Evolutionary conservation across 2,113 vertebrate species (phyloP), one percentile per base, ranked within the genome.

Genomic region (Isichthys henryi): DNA sequence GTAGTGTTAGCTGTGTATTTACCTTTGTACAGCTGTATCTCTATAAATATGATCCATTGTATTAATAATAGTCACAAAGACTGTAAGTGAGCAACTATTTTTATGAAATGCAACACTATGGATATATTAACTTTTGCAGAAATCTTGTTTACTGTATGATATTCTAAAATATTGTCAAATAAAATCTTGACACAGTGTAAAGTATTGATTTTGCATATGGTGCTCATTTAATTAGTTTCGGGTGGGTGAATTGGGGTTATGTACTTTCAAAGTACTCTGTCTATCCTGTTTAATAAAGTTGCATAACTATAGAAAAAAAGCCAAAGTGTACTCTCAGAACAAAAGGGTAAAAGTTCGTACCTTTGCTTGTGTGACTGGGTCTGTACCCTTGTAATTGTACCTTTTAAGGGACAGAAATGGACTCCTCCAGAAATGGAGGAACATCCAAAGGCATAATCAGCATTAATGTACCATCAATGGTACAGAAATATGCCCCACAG

Each of bases 41-140:
- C 97, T 97, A 97, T 97, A 97, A 97, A 98, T 97, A 98, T 96
- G 97, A 98, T 97, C 97, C 96, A 94, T 97, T 98, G 97, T 98
- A 97, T 97, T 97, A 97, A 94, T 91, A 93, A 97, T 97, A 98
- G 97, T 98, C 97, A 98, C 97, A 97, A 97, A 98, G 97, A 97
- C 97, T 98, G 96, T 96, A 98, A 97, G 97, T 97, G 97, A 99
- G 96, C 97, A 97, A 97, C 97, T 99, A 99, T 99, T 99, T 99
- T 99, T 99, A 99, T 98, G 97, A 98, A 98, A 97, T 95, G 96
- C 97, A 98, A 97, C 97, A 97, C 96, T 97, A 98, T 96, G 97
- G 97, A 98, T 98, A 99, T 98, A 98, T 97, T 97, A 98, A 98
- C 97, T 99, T 99, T 99, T 98, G 97, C 98, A 99, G 96, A 98